Evolutionary conservation across 2,113 vertebrate genomes (phyloP), one percentile per base, ranked within the genome.

Genomic region (Lepus timidus): DNA sequence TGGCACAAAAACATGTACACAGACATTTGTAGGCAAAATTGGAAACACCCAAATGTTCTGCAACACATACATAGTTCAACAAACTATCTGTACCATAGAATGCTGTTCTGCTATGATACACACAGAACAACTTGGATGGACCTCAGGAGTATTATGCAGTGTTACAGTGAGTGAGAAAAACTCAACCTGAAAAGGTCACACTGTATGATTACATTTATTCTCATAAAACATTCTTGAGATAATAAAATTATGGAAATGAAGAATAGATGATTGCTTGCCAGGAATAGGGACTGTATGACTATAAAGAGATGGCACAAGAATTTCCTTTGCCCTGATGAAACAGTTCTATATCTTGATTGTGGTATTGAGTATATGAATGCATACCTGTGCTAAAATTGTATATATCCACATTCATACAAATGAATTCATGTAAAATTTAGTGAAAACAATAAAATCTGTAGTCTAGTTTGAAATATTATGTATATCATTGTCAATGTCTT

Each of bases 361-460:
- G 68, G 61, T 91, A 8, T 85, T 84, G 39, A 84, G 62, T 89
- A 87, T 1, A 5, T 67, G 74, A 90, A 36, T 90, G 9, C 58
- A 12, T 51, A 73, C 80, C 39, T 95, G 71, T 88, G 36, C 80
- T 95, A 62, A 91, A 92, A 82, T 61, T 91, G 33, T 55, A 36
- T 52, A 73, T 31, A 65, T 68, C 64, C 79, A 49, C 61, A 94
- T 29, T 80, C 19, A 36, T 16, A 31, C 52, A 93, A 64, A 85
- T 90, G 29, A 81, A 76, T 88, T 83, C 68, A 91, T 93, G 91
- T 88, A 64, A 88, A 91, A 78, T 90, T 29, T 83, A 8, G 29
- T 68, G 61, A 93, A 82, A 25, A 44, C 14, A 93, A 74, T 93
- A 94, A 74, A 65, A 52, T 90, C 70, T 81, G 49, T 85, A 85